A percentile compares a stretch with the other conserved stretches of the same genome.
These are phyloP conservation scores for Amiota minor DNA, from an alignment of 2,888 invertebrate species.

Conservation along the genomic window DNA sequence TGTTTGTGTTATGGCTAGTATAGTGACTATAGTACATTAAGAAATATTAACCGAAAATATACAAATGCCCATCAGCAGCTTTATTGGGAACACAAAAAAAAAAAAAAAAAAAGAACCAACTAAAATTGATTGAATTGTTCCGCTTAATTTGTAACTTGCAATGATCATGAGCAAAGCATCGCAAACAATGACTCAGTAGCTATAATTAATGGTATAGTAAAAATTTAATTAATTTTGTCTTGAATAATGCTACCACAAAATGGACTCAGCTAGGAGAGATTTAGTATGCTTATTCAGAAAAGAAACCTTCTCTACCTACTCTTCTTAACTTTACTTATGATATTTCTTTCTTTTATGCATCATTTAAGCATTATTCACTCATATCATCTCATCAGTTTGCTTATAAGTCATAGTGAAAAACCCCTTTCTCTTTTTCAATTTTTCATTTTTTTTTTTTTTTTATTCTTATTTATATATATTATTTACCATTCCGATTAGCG, in stretches of 20 bases:
- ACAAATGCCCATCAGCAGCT: conserved; percentile 46
- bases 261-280: too few species aligned
- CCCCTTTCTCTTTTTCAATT: conserved; percentile 7
- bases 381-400: not conserved
- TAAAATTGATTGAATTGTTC: conserved; percentile 47
- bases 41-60: conserved; percentile 42
- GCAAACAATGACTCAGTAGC: too few species aligned
- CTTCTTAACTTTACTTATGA: too few species aligned
- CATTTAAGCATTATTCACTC: not conserved
- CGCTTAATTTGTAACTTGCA: too few species aligned
- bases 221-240: too few species aligned
- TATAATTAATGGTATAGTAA: too few species aligned
- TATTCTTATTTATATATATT: not conserved
- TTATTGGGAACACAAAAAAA: conserved; percentile 13
- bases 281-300: too few species aligned
- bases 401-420: conserved; percentile 13
- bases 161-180: too few species aligned
- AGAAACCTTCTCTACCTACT: too few species aligned
- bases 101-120: conserved; percentile 59
- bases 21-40: conserved; percentile 24
- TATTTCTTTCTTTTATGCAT: too few species aligned
- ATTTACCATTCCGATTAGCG: conserved; percentile 29
- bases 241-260: too few species aligned
- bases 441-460: not conserved
- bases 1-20: conserved; percentile 31